Evolutionary conservation across 2,888 invertebrate genomes (phyloP).

Genomic region (Hirtodrosophila alboralis): DNA sequence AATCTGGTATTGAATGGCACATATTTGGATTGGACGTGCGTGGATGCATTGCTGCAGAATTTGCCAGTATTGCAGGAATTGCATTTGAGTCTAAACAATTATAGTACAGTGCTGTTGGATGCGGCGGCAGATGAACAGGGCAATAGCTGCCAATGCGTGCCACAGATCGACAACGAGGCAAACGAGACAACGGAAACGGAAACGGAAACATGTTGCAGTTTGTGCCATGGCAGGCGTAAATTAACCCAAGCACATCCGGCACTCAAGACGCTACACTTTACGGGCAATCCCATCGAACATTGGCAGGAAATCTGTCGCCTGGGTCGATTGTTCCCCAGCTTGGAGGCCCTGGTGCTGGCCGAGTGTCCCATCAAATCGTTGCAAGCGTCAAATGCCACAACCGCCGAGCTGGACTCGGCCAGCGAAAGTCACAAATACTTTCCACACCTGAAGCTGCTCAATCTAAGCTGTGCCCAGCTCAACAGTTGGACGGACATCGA

Average conservation of each 20-base stretch:
- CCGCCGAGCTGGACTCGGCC: conserved; percentile 83
- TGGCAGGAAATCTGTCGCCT: conserved; percentile 94
- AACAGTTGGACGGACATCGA: conserved; percentile 96
- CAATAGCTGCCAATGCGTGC: conserved; percentile 39
- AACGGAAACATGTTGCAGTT: conserved; percentile 19
- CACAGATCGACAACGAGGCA: conserved; percentile 31
- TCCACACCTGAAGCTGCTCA: conserved; percentile 88
- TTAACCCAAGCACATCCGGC: conserved; percentile 86
- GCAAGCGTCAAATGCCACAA: conserved; percentile 65
- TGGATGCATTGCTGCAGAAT: conserved; percentile 90
- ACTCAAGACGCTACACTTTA: conserved; percentile 93
- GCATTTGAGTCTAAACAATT: conserved; percentile 96
- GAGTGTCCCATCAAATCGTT: conserved; percentile 90
- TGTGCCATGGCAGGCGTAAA: conserved; percentile 43
- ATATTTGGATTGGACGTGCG: conserved; percentile 92
- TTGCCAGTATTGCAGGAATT: conserved; percentile 94
- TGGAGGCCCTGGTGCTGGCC: conserved; percentile 93
- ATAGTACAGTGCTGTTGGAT: conserved; percentile 89
- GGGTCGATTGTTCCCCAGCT: conserved; percentile 92
- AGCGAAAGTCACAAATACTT: conserved; percentile 82
- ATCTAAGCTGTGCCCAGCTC: conserved; percentile 93
- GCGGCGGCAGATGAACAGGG: conserved; percentile 62
- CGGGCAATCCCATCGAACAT: conserved; percentile 92
- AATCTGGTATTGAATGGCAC: conserved; percentile 95
- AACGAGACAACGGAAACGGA: conserved; percentile 12